Evolutionary conservation across 2,797 vertebrate species (phyloP).

Genomic region (Pteronotus mesoamericanus): DNA sequence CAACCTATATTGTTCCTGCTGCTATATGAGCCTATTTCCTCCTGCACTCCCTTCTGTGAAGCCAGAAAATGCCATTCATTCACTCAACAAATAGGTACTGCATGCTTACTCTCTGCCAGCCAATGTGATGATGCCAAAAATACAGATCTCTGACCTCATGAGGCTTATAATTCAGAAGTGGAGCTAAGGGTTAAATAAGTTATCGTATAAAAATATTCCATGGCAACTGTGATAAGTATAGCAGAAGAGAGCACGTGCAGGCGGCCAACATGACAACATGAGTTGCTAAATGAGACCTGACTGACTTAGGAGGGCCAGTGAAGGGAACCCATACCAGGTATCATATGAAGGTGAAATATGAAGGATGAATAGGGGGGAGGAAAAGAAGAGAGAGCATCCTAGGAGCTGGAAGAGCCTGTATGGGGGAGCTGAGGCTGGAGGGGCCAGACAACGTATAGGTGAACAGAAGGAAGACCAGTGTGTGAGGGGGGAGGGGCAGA

Average conservation of each 20-base stretch:
- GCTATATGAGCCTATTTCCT: neutral
- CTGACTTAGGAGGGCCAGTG: neutral
- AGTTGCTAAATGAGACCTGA: neutral
- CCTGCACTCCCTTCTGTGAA: neutral
- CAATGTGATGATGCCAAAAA: neutral
- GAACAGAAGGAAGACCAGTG: neutral
- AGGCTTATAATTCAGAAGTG: neutral
- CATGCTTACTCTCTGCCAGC: neutral
- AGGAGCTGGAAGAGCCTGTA: neutral
- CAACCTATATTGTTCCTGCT: neutral
- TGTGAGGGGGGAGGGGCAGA: rapidly evolving
- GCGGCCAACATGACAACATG: neutral
- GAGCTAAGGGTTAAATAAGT: neutral
- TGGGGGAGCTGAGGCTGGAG: neutral
- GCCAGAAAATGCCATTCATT: neutral
- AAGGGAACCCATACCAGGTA: neutral
- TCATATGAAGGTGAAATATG: neutral
- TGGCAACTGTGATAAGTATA: neutral
- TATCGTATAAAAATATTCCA: neutral
- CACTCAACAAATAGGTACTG: neutral
- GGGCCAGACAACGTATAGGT: neutral
- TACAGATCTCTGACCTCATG: neutral
- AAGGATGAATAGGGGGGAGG: neutral
- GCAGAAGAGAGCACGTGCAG: neutral
- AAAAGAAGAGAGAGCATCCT: neutral